phyloP scores from a whole-genome alignment of 2,888 invertebrate genomes.

The Ypsolopha scabrella region DNA sequence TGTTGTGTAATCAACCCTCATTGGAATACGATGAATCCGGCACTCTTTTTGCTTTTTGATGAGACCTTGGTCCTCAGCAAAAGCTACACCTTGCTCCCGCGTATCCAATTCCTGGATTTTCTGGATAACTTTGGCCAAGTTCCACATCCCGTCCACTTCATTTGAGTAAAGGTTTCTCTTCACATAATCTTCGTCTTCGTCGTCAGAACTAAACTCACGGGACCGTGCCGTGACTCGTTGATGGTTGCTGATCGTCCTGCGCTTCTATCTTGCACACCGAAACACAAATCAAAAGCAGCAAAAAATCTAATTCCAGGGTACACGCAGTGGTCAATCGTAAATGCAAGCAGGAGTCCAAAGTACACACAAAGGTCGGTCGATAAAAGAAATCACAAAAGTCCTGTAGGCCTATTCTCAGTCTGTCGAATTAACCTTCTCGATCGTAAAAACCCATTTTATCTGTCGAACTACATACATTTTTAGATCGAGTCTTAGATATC shows the following conservation, averaged over 20 bases:
- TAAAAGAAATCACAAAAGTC: too few relatives aligned
- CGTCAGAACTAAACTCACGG: background rate
- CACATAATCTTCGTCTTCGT: background rate
- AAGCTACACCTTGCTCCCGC: background rate
- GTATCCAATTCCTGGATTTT: background rate
- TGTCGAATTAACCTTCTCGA: too few relatives aligned
- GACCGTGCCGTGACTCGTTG: background rate
- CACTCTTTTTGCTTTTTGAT: background rate
- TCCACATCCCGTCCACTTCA: background rate
- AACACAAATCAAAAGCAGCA: too few relatives aligned
- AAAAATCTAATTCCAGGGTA: too few relatives aligned
- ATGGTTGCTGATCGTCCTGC: background rate
- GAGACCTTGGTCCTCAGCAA: background rate
- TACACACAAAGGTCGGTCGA: too few relatives aligned
- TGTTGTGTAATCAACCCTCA: background rate
- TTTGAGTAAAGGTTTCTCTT: background rate
- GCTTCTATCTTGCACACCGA: background rate
- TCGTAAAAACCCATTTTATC: too few relatives aligned
- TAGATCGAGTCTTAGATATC: too few relatives aligned
- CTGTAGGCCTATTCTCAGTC: too few relatives aligned
- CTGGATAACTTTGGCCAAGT: background rate
- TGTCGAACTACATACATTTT: too few relatives aligned
- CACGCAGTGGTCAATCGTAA: too few relatives aligned
- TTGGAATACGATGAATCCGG: background rate
- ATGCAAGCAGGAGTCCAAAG: too few relatives aligned